Conservation (phyloP, 2,797 vertebrate species). For the Poeciliopsis presidionis region DNA sequence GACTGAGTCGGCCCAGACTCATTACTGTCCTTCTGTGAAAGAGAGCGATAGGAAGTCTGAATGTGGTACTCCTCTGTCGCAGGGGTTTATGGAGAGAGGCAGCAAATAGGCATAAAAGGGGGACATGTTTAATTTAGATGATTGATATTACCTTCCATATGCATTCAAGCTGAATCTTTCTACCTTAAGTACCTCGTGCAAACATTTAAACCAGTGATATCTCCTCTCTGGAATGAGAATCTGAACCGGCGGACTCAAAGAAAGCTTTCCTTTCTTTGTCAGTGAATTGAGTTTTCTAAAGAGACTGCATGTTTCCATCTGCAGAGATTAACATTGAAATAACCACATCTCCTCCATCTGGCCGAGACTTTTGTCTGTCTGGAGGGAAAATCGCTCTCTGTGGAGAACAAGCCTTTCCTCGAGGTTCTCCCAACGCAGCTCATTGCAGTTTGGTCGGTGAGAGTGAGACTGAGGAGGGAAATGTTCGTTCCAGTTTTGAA, state of each 20-base stretch:
- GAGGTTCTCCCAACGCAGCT: background rate
- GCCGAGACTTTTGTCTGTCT: background rate
- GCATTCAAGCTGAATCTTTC: conserved; percentile 27
- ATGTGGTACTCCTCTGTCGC: background rate
- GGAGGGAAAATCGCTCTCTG: background rate
- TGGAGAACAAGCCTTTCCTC: background rate
- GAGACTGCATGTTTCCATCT: background rate
- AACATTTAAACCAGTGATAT: conserved; percentile 28
- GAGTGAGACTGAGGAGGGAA: background rate
- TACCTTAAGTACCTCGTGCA: conserved; percentile 35
- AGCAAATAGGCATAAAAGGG: conserved; percentile 30
- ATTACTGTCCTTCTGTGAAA: background rate
- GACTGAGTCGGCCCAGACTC: background rate
- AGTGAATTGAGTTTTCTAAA: conserved; percentile 15
- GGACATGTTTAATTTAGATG: conserved; percentile 52
- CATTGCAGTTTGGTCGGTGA: background rate
- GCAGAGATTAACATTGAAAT: background rate
- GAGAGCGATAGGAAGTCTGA: background rate
- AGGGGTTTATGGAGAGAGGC: conserved; percentile 4
- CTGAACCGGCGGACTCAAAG: background rate
- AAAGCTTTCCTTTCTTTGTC: background rate
- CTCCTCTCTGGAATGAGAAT: background rate
- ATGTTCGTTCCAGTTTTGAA: background rate
- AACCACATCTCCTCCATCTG: background rate
- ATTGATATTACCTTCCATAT: conserved; percentile 46